Base-by-base conservation (phyloP, 2,113 vertebrate genomes). In the Lepus timidus region DNA sequence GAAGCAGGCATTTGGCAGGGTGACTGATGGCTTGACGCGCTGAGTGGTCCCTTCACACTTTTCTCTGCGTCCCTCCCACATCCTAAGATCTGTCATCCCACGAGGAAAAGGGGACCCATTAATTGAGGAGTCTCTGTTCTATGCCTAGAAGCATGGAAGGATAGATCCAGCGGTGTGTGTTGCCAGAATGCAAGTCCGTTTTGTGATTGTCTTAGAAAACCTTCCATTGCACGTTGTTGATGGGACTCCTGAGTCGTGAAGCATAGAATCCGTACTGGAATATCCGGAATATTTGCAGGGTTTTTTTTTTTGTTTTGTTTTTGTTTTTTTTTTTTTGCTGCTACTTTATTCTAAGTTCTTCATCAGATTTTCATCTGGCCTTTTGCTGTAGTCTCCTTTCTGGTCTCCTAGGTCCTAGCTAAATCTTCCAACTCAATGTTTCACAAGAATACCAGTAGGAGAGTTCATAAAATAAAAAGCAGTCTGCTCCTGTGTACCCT, bases 401-500 rank as follows among this genome's bases (percentile, higher is more conserved):
- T 83, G 1, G 2, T n/a, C 64, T 83, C 83, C 36, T 11, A 51
- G 25, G 1, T 81, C 95, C 33, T 78, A 49, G 22, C 31, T 73
- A 71, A 75, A 51, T 80, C 23, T 39, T 91, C 25, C 39, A 22
- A 19, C 31, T 31, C 79, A 73, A 0, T 52, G 22, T 31, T 64
- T 67, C 52, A 25, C 8, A 82, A 44, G 58, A 62, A 39, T 67
- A 31, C n/a, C 44, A 79, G 1, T 64, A 44, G 67, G 49, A 4
- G 25, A 80, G 19, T 86, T 91, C 93, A 51, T 88, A 62, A 88
- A 91, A 62, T 73, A 52, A 82, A 74, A 81, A 73, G n/a, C 27
- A 85, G 2, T 13, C 22, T 65, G 3, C 9, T 51, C 23, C 31
- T 52, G 3, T 68, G 14, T 36, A 44, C 78, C 29, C 55, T 33